Base-by-base conservation (phyloP, 2,797 vertebrate species). In the Micropoecilia bifurca region DNA sequence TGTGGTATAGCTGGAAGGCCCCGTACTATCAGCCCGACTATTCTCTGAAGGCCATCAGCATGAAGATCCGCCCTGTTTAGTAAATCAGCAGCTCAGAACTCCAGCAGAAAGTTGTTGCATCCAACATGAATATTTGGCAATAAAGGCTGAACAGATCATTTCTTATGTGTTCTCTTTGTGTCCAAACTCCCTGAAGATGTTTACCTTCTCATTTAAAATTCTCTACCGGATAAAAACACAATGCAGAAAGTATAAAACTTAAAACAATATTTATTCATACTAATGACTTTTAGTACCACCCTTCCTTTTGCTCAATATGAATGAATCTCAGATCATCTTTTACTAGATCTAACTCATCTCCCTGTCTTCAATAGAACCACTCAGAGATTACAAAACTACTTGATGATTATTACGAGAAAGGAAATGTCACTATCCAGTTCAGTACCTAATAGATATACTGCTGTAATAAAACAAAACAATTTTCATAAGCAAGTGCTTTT, bases 11-110 rank as follows among this genome's bases (percentile, higher is more conserved):
- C 0, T 87, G 76, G 78, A 87, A 79, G 3, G 14, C 4, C 46
- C 0, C 0, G 14, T 3, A 47, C 3, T 16, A 46, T 39, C 0
- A 0, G 14, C 0, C 0, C 46, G 3, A 45, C 53, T 84, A 88
- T 75, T 85, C 81, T 1, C 66, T 89, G 79, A 89, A 85, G 81
- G 0, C 30, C 74, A 73, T 86, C 84, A 88, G 78, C 76, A 86
- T 89, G 85, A 86, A 85, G 82, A 82, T 84, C 71, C 78, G 78
- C 13, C 80, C 82, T 46, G 47, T 74, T 76, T 4, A 50, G 14
- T 84, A 71, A 61, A n/a, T 46, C 47, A 71, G 18, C 48, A 71
- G 75, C 3, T 61, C 66, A 18, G 33, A 41, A 2, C 2, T 72
- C 28, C 48, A 76, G 41, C 73, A 77, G 53, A 33, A 69, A 46